phyloP scores from a whole-genome alignment of 2,888 invertebrate species.

The Tachystola acroxantha region DNA sequence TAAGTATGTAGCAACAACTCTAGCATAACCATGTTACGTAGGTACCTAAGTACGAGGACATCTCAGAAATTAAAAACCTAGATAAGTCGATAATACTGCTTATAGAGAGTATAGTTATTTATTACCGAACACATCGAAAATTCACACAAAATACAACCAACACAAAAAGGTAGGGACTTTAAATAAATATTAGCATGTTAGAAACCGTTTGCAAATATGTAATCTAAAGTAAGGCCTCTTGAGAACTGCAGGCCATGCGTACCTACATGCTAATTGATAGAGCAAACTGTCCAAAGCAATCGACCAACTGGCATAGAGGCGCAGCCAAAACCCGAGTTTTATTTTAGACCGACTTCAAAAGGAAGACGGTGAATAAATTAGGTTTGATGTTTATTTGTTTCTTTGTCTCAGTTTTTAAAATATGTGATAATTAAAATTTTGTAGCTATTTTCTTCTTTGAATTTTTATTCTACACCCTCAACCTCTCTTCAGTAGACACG shows the following conservation, averaged over 20 bases:
- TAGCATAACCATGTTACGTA: too few species aligned
- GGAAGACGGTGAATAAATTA: slow-evolving; percentile 26
- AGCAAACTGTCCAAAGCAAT: slow-evolving; percentile 17
- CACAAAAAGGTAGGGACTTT: background rate
- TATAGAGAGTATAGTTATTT: too few species aligned
- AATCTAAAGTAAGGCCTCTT: slow-evolving; percentile 14
- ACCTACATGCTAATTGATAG: slow-evolving; percentile 23
- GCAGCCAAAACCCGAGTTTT: slow-evolving; percentile 2
- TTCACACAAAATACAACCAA: background rate
- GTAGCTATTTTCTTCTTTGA: too few species aligned
- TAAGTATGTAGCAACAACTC: too few species aligned
- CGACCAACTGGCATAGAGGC: background rate
- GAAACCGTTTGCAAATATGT: slow-evolving; percentile 29
- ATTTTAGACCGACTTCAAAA: slow-evolving; percentile 16
- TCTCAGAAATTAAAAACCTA: too few species aligned
- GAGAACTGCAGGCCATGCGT: background rate
- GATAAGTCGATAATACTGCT: too few species aligned
- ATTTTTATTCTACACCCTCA: too few species aligned
- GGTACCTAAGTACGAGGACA: too few species aligned
- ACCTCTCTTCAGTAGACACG: too few species aligned
- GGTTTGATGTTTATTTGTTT: slow-evolving; percentile 23
- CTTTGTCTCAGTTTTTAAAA: slow-evolving; percentile 3
- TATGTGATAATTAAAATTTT: too few species aligned
- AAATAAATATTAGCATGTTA: slow-evolving; percentile 16
- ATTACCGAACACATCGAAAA: too few species aligned